phyloP scores from a whole-genome alignment of 2,113 vertebrate species.

The Condylura cristata region DNA sequence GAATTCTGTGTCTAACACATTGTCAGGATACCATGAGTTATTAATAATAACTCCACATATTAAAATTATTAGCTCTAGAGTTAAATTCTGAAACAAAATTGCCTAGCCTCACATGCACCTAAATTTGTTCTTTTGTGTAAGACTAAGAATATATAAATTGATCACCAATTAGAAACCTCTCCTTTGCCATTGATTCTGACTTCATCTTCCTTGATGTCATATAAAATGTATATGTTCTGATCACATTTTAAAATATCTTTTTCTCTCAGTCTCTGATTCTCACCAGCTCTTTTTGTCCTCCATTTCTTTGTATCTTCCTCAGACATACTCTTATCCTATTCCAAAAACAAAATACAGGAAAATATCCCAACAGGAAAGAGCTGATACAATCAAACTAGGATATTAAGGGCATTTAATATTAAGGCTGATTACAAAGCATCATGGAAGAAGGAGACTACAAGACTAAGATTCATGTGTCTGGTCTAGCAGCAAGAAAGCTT shows the following conservation, averaged over 20 bases:
- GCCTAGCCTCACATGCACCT: background rate
- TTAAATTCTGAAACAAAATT: slow-evolving; percentile 53
- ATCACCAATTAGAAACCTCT: background rate
- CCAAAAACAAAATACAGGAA: background rate
- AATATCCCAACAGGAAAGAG: background rate
- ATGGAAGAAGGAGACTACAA: background rate
- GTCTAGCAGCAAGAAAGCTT: too few species aligned
- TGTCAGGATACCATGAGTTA: slow-evolving; percentile 67
- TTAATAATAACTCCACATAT: slow-evolving; percentile 67
- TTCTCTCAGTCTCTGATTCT: background rate
- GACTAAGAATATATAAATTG: background rate
- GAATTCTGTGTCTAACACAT: slow-evolving; percentile 74
- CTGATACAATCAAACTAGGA: background rate
- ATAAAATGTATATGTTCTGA: background rate
- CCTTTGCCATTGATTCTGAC: background rate
- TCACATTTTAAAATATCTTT: background rate
- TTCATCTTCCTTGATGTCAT: background rate
- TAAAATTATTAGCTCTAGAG: slow-evolving; percentile 67
- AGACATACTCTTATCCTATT: background rate
- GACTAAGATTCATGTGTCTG: background rate
- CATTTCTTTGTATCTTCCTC: background rate
- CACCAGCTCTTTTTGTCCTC: background rate
- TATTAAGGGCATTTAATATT: background rate
- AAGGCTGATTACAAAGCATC: background rate
- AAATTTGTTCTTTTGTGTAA: background rate